A percentile compares a stretch with the other conserved stretches of the same genome.
Evolutionary conservation across 2,888 invertebrate species (phyloP).

Genomic region (Eupithecia subfuscata): DNA sequence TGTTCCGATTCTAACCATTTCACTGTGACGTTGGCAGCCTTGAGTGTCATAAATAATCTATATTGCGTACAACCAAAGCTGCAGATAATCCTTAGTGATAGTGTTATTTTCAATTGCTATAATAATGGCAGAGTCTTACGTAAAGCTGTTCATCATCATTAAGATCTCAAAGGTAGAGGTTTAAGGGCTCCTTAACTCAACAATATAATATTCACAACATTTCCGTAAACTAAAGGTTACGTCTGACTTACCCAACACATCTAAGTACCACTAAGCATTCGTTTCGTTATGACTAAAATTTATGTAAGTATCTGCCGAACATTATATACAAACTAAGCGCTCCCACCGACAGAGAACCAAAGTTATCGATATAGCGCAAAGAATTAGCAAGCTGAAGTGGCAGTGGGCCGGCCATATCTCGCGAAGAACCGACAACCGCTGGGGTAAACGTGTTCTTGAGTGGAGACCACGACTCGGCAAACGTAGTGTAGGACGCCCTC

Average conservation of each 20-base stretch:
- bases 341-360: no score
- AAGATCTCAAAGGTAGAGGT: slow-evolving; percentile 10
- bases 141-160: slow-evolving; percentile 8
- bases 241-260: neutral
- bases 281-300: no score
- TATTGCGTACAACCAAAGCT: neutral
- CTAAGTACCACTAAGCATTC: neutral
- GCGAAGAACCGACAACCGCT: no score
- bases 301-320: neutral
- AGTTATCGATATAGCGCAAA: no score
- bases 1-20: neutral
- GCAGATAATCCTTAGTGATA: neutral
- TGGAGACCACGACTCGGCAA: no score
- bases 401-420: no score
- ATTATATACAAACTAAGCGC: neutral
- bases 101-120: slow-evolving; percentile 7
- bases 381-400: no score
- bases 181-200: slow-evolving; percentile 2
- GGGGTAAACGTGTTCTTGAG: no score
- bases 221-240: neutral
- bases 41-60: neutral
- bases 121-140: slow-evolving; percentile 4
- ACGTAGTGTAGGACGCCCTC: no score
- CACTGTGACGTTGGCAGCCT: neutral
- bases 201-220: slow-evolving; percentile 6